phyloP scores from a whole-genome alignment of 2,113 vertebrate genomes.

The Chloebia gouldiae region DNA sequence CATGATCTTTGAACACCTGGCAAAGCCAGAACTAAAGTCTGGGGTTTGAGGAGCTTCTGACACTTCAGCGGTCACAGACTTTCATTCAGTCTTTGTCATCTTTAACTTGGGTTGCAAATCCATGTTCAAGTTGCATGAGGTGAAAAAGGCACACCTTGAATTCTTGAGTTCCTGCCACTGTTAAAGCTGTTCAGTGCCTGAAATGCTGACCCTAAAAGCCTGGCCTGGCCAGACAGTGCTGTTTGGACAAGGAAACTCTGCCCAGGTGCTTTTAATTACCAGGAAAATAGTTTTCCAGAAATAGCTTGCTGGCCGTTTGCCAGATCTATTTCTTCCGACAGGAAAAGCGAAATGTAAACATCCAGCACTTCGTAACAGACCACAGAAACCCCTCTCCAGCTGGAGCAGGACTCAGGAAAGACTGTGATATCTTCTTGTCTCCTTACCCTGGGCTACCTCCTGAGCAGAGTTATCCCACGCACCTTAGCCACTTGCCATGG shows the following conservation, averaged over 20 bases:
- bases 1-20: not conserved
- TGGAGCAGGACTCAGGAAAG: not conserved
- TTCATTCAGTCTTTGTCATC: not conserved
- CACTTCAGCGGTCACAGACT: not conserved
- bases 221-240: not conserved
- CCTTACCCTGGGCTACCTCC: not conserved
- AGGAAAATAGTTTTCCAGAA: slow-evolving; percentile 9
- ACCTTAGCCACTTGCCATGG: not conserved
- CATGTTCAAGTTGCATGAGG: not conserved
- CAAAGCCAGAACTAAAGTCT: not conserved
- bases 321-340: not conserved
- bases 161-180: not conserved
- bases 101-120: not conserved
- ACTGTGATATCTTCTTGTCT: not conserved
- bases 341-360: slow-evolving; percentile 48
- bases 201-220: not conserved
- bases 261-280: slow-evolving; percentile 5
- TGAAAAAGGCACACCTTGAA: not conserved
- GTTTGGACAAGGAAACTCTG: not conserved
- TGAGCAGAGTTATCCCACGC: not conserved
- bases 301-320: not conserved
- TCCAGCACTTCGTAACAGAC: not conserved
- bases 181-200: not conserved
- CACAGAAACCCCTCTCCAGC: not conserved
- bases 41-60: not conserved